Percentiles rank a stretch among this genome's conserved stretches.
Conservation (phyloP, 2,797 vertebrate genomes). For the Acanthornis magna region DNA sequence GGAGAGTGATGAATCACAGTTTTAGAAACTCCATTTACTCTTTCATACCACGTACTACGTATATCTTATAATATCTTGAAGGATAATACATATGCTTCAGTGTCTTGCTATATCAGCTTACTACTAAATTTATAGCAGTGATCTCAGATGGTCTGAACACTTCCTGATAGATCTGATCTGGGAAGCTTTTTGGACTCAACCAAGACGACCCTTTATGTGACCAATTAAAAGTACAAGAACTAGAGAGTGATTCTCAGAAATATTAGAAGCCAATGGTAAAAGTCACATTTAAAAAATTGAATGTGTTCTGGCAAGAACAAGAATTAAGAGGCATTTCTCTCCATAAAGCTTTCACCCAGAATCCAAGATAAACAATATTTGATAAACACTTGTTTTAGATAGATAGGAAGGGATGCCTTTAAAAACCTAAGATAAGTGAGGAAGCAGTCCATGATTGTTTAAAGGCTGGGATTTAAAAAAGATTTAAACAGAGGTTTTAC, state of each 20-base stretch:
- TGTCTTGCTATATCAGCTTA: neutral
- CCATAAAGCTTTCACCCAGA: neutral
- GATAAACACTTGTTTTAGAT: neutral
- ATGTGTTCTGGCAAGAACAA: neutral
- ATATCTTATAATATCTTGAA: neutral
- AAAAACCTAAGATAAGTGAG: neutral
- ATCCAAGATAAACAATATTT: neutral
- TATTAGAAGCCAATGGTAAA: neutral
- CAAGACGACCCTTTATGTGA: neutral
- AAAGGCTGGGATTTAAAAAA: neutral
- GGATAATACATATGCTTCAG: neutral
- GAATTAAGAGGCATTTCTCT: neutral
- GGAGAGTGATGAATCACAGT: neutral
- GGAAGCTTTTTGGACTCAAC: neutral
- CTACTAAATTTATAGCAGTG: neutral
- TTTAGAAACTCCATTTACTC: neutral
- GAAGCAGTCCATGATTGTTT: neutral
- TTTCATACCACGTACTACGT: neutral
- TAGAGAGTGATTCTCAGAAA: neutral
- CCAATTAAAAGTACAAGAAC: neutral
- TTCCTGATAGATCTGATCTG: neutral
- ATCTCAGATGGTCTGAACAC: neutral
- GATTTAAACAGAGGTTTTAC: neutral
- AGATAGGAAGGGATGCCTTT: neutral
- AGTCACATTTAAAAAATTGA: neutral